Evolutionary conservation across 2,888 invertebrate genomes (phyloP).

Genomic region (Nephrotoma appendiculata): DNA sequence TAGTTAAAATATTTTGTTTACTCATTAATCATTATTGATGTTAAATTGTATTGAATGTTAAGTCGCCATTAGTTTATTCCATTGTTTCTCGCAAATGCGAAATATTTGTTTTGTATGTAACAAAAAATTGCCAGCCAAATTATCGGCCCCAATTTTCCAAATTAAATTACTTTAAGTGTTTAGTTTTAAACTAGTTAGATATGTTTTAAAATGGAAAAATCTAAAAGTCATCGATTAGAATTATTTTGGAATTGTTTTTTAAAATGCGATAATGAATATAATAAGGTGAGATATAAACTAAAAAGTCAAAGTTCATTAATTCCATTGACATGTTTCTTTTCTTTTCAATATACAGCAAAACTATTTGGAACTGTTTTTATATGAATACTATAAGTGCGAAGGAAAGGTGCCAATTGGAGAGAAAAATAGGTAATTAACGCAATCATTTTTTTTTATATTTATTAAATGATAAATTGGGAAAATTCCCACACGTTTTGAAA

Average conservation of each 20-base stretch:
- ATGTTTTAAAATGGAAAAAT: background rate
- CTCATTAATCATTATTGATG: background rate
- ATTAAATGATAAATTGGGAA: background rate
- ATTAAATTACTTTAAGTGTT: background rate
- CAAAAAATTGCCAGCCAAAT: background rate
- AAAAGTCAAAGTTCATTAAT: background rate
- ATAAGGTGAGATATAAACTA: background rate
- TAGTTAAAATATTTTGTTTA: background rate
- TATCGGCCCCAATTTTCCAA: background rate
- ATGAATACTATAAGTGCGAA: background rate
- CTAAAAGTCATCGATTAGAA: background rate
- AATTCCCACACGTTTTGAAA: background rate
- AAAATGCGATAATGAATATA: background rate
- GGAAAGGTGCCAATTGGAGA: background rate
- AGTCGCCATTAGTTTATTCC: background rate
- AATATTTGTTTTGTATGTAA: background rate
- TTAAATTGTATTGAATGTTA: background rate
- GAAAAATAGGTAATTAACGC: background rate
- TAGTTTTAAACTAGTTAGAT: background rate
- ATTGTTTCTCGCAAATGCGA: background rate
- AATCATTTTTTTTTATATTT: too few relatives aligned
- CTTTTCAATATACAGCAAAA: background rate
- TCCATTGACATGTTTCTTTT: background rate
- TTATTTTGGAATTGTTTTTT: constrained; percentile 5
- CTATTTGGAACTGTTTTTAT: background rate